Evolutionary conservation across 2,888 invertebrate genomes (phyloP), one percentile per base, ranked within the genome.

Genomic region (Zhuqinia jingwanae): DNA sequence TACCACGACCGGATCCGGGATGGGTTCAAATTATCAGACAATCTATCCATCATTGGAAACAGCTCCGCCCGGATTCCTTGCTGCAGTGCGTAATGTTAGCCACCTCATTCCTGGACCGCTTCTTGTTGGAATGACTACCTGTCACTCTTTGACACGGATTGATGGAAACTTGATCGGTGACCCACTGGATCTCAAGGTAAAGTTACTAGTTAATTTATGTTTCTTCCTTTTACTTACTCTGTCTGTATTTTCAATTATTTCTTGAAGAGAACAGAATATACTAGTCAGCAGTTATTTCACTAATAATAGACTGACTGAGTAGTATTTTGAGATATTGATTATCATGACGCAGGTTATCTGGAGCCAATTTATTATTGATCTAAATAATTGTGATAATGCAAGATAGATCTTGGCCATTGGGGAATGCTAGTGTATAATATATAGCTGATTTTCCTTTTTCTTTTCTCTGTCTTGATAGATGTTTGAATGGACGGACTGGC

Each of bases 401-500:
- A n/a, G n/a, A n/a, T n/a, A n/a, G n/a, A n/a, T n/a, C n/a, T n/a
- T n/a, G n/a, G n/a, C n/a, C n/a, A n/a, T n/a, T n/a, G n/a, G n/a
- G n/a, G n/a, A n/a, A n/a, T n/a, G n/a, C n/a, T n/a, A n/a, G n/a
- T n/a, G n/a, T n/a, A n/a, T n/a, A n/a, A n/a, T n/a, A n/a, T n/a
- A n/a, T 50, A 11, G 13, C n/a, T 50, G 2, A 50, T 50, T 50
- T 2, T 10, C 3, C 50, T 8, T 50, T 36, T 17, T 65, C 17
- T 65, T 36, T 2, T 36, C 11, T 36, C 20, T 22, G 1, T 76
- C 20, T 58, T 65, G 5, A 25, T 17, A 96, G 94, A 98, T 99
- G 98, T 99, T 99, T 92, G 96, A 98, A 91, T 96, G 97, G 0
- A 98, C 98, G 0, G 96, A 96, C 27, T 99, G 98, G 98, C 93